These are phyloP conservation scores for Plebejus argus DNA, from an alignment of 2,888 invertebrate species.

Conservation along the genomic window DNA sequence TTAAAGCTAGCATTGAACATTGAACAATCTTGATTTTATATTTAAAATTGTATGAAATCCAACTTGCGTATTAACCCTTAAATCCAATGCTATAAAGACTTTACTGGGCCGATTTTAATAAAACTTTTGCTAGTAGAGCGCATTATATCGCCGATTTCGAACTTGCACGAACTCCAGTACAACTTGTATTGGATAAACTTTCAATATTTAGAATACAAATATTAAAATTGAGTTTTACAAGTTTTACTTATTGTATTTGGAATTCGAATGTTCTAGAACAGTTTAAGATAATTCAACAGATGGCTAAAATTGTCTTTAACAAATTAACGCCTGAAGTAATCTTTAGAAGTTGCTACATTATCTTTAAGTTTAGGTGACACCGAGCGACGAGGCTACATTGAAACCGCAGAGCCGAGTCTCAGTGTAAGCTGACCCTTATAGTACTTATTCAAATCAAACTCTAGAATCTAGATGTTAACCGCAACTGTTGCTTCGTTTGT, in stretches of 20 bases:
- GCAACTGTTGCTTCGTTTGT: no score
- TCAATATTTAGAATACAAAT: constrained; percentile 27
- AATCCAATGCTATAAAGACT: constrained; percentile 19
- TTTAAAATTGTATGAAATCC: background rate
- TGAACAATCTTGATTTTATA: no score
- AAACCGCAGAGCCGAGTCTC: background rate
- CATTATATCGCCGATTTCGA: background rate
- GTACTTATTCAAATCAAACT: no score
- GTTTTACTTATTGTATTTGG: constrained; percentile 2
- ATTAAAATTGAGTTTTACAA: constrained; percentile 25
- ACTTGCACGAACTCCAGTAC: background rate
- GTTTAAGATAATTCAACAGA: background rate
- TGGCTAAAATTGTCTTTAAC: background rate
- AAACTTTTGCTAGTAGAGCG: constrained; percentile 36
- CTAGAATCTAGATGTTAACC: no score
- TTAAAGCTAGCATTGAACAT: no score
- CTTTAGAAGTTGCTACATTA: background rate
- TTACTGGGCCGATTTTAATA: constrained; percentile 41
- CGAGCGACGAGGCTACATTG: no score
- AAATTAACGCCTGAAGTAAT: background rate
- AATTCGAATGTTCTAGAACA: background rate
- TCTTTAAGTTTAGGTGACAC: no score
- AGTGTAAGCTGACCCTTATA: background rate
- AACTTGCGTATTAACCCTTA: background rate
- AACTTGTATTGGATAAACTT: constrained; percentile 24